These are phyloP conservation scores for Corynorhinus townsendii DNA, from an alignment of 2,113 vertebrate genomes.

Conservation along the genomic window DNA sequence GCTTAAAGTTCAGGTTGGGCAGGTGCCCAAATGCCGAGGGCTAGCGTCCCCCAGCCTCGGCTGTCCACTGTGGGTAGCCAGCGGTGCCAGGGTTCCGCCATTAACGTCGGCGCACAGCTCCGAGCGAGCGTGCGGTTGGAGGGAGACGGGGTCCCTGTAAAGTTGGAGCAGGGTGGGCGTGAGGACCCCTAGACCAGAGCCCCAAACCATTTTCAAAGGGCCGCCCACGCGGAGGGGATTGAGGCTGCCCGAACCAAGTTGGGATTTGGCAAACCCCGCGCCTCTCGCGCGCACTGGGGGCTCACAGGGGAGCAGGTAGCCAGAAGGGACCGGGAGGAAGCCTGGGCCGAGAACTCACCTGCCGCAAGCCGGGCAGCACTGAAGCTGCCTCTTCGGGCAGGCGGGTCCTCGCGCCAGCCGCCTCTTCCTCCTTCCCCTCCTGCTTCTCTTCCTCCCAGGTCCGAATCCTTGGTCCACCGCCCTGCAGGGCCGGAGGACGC, in stretches of 20 bases:
- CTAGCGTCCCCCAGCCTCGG: not conserved
- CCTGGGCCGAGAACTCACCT: conserved; percentile 58
- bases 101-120: conserved; percentile 17
- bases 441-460: not conserved
- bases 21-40: not conserved
- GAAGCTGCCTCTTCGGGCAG: not conserved
- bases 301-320: not conserved
- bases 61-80: not conserved
- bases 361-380: not conserved
- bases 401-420: not conserved
- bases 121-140: not conserved
- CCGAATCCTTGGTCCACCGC: not conserved
- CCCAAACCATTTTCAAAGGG: not conserved
- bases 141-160: not conserved
- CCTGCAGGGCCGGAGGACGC: conserved; percentile 39
- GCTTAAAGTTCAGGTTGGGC: conserved; percentile 10
- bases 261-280: not conserved
- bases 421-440: not conserved
- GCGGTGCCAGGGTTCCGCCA: conserved; percentile 39
- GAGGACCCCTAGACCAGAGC: not conserved
- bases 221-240: not conserved
- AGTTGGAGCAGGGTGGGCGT: conserved; percentile 40
- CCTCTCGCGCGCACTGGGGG: not conserved
- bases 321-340: not conserved
- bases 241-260: conserved; percentile 38